Base-by-base conservation (phyloP, 2,888 invertebrate genomes). In the Hypercompe scribonia region DNA sequence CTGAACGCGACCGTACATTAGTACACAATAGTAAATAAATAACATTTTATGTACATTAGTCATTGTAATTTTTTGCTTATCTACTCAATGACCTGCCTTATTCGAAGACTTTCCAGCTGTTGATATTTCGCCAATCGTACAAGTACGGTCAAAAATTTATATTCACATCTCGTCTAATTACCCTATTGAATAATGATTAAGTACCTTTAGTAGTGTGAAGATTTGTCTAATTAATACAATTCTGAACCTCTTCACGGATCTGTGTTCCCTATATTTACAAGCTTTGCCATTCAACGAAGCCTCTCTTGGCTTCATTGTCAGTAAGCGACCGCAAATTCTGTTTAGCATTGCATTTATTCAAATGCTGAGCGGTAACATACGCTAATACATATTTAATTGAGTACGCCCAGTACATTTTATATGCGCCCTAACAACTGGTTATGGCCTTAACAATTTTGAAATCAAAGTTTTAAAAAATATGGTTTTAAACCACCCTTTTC, bases 341-440 rank as follows among this genome's bases (percentile, higher is more conserved):
- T 87, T 88, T 88, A 89, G 86, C 89, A 89, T 89, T 89, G 87
- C 90, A 90, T 89, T 89, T 90, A 92, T 91, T 91, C 88, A 90
- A 91, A 91, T 90, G 83, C 68, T 78, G 80, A 82, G 77, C 85
- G 84, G 87, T 88, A 90, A 90, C 90, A 89, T 90, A 90, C 89
- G 87, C 90, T 93, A 92, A 94, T 94, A 90, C 92, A 93, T 93
- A 93, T 94, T 94, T 93, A 93, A 94, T 93, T 91, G 90, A 87
- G 82, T 89, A 91, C 92, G 89, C 92, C 91, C 90, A 86, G 88
- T 84, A 88, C 89, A 88, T 90, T 91, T 90, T 90, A 87, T 87
- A 83, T 87, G 84, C 83, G 77, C 79, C 79, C 81, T 88, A 90
- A 90, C 89, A 80, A 90, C 88, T 84, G 87, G 87, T 86, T 88